phyloP scores from a whole-genome alignment of 2,113 vertebrate genomes.

The Mionectes macconnelli region DNA sequence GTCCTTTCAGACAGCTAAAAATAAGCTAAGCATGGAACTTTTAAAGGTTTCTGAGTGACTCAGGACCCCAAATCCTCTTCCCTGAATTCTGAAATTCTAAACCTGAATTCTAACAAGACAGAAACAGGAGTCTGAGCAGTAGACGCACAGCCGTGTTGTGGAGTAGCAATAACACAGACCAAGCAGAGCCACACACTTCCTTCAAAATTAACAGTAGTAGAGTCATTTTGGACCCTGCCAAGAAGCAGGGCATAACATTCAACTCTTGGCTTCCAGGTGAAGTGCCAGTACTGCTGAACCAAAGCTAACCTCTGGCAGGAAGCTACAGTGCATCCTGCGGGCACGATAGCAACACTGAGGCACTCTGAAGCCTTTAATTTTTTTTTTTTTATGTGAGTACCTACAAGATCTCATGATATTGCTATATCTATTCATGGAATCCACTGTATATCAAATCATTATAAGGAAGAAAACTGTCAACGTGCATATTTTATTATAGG shows the following conservation, averaged over 20 bases:
- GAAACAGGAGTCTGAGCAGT: neutral
- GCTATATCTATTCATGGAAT: neutral
- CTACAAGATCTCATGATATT: neutral
- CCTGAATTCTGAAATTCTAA: neutral
- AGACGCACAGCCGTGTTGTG: accelerated
- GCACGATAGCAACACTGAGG: neutral
- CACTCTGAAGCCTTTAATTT: neutral
- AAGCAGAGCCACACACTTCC: neutral
- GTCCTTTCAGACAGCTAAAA: neutral
- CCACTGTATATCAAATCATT: neutral
- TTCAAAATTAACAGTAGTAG: neutral
- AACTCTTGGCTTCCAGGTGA: neutral
- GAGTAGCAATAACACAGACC: neutral
- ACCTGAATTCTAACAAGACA: no score
- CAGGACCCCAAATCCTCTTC: neutral
- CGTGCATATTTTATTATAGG: neutral
- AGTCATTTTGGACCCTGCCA: neutral
- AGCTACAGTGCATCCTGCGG: neutral
- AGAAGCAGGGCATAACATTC: neutral
- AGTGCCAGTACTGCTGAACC: neutral
- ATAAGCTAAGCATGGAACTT: neutral
- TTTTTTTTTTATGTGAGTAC: neutral
- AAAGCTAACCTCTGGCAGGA: neutral
- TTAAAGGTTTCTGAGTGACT: neutral
- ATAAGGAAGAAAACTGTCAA: neutral